phyloP scores from a whole-genome alignment of 2,113 vertebrate genomes.

The Pogonocichla stellata region DNA sequence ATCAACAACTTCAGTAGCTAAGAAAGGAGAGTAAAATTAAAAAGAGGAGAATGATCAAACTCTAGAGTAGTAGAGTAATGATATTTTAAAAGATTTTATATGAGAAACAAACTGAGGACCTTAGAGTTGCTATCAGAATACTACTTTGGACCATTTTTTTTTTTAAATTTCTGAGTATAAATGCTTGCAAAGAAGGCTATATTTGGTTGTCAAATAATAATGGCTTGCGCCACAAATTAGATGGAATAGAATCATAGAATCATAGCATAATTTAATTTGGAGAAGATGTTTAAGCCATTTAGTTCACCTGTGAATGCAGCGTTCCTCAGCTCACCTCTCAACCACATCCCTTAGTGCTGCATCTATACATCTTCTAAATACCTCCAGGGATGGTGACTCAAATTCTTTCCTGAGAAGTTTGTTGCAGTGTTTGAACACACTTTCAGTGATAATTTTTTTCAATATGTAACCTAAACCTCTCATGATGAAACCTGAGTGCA shows the following conservation, averaged over 20 bases:
- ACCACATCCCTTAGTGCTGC: neutral
- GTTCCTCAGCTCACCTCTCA: neutral
- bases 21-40: neutral
- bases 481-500: neutral
- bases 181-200: neutral
- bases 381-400: neutral
- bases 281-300: neutral
- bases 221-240: neutral
- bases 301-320: neutral
- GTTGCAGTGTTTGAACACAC: neutral
- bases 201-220: neutral
- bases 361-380: neutral
- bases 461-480: neutral
- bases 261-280: neutral
- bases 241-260: neutral
- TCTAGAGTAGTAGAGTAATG: neutral
- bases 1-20: neutral
- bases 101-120: slow-evolving; percentile 11
- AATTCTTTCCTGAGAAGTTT: neutral
- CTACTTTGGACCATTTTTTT: neutral
- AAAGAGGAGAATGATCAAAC: neutral
- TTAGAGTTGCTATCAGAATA: neutral
- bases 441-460: neutral
- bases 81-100: slow-evolving; percentile 40
- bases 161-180: neutral